Percentiles rank a stretch among this genome's conserved stretches.
These are phyloP conservation scores for Columbina picui DNA, from an alignment of 2,113 vertebrate species.

Conservation along the genomic window DNA sequence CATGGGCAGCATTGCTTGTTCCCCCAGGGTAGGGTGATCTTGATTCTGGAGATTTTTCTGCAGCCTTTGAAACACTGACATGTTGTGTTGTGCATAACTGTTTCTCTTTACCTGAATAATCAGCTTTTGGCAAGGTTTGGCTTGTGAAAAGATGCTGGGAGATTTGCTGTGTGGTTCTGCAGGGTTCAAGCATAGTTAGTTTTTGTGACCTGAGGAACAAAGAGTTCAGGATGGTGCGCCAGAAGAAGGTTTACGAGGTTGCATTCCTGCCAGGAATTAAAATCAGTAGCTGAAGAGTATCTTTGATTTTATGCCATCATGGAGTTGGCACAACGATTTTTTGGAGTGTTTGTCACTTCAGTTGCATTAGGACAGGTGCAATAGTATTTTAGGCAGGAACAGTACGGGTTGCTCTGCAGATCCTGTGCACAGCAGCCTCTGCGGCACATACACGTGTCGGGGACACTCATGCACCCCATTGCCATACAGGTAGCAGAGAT, in stretches of 20 bases:
- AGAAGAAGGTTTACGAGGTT: neutral
- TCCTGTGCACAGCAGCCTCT: neutral
- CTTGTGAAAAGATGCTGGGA: neutral
- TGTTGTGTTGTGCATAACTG: neutral
- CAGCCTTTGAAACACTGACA: neutral
- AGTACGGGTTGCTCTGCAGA: neutral
- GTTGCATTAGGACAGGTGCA: neutral
- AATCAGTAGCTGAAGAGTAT: neutral
- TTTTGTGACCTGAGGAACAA: neutral
- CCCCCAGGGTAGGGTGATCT: neutral
- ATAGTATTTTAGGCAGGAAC: neutral
- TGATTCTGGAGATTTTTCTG: neutral
- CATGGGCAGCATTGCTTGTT: neutral
- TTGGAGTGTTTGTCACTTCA: neutral
- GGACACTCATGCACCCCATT: rapidly evolving
- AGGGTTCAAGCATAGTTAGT: neutral
- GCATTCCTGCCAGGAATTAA: neutral
- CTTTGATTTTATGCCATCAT: neutral
- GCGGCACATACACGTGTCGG: rapidly evolving
- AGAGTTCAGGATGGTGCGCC: neutral
- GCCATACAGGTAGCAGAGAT: neutral
- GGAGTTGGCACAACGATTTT: neutral
- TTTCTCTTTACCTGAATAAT: neutral
- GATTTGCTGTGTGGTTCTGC: neutral
- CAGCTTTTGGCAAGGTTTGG: neutral